Base-by-base conservation (phyloP, 2,113 vertebrate genomes). In the Malurus alboscapulatus region DNA sequence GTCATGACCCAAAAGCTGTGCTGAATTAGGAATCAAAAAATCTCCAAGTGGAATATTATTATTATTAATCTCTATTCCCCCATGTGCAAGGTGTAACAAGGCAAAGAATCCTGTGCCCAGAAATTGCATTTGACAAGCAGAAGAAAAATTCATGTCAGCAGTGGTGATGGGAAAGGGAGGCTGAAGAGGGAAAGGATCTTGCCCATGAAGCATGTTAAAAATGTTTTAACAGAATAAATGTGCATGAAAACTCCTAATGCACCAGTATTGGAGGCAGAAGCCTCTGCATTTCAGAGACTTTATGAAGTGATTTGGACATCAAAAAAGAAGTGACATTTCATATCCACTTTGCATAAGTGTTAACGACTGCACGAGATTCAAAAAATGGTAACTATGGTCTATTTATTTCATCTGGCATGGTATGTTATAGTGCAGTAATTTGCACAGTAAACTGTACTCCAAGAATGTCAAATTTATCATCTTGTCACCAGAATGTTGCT, bases 11-110 rank as follows among this genome's bases (percentile, higher is more conserved):
- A 87, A 91, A 91, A 93, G 26, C 38, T 73, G 6, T 45, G 36
- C 25, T 90, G 85, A 92, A 87, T 85, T 73, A 90, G 53, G n/a
- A 65, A 89, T 82, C 29, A n/a, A 58, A 84, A 74, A 86, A 77
- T 4, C 7, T 77, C 40, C 44, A 80, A 30, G 11, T 21, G 12
- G 24, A 44, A 4, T 50, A 21, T 50, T 16, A 40, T 82, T 72
- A 91, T 82, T 72, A 91, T 61, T 75, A 72, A 80, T 85, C 20
- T 65, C 53, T 66, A 71, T 86, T 54, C 90, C 45, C 21, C 25
- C 7, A 27, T 50, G 25, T 82, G 38, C 12, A 20, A 16, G 29
- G 29, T 65, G 22, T 53, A 79, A 69, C 26, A 54, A 54, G 66
- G 48, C 34, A 62, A 84, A 82, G 62, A 72, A 45, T 14, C 27